Evolutionary conservation across 2,888 invertebrate species (phyloP).

Genomic region (Campoplex capitator): DNA sequence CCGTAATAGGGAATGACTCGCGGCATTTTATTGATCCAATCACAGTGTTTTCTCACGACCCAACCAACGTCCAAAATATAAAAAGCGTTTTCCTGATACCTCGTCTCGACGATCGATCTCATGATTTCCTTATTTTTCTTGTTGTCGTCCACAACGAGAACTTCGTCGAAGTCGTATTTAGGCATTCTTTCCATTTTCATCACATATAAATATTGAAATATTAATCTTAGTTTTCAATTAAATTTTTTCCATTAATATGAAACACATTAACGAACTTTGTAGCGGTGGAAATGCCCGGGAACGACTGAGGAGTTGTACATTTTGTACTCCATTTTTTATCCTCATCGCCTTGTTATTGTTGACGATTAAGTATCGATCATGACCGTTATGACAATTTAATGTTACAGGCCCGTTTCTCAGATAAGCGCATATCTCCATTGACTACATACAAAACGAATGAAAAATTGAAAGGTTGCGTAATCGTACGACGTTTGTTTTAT

Average conservation of each 20-base stretch:
- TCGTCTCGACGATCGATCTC: constrained; percentile 73
- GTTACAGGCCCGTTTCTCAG: background rate
- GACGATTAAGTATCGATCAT: background rate
- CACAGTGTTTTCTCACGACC: too few relatives aligned
- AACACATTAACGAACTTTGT: background rate
- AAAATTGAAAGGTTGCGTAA: background rate
- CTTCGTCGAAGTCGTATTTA: constrained; percentile 69
- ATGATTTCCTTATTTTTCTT: constrained; percentile 74
- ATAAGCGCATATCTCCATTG: background rate
- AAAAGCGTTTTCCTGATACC: constrained; percentile 80
- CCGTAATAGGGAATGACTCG: too few relatives aligned
- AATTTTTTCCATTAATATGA: too few relatives aligned
- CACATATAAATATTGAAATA: too few relatives aligned
- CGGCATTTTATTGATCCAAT: too few relatives aligned
- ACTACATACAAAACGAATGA: background rate
- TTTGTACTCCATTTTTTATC: background rate
- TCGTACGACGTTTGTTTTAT: too few relatives aligned
- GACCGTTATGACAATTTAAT: background rate
- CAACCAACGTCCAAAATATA: too few relatives aligned
- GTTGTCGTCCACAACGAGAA: constrained; percentile 75
- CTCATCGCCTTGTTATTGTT: background rate
- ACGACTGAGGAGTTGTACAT: constrained; percentile 18
- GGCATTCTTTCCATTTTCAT: constrained; percentile 33
- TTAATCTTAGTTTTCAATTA: too few relatives aligned
- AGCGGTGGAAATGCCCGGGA: background rate